Evolutionary conservation across 2,113 vertebrate species (phyloP).

Genomic region (Otus sunia): DNA sequence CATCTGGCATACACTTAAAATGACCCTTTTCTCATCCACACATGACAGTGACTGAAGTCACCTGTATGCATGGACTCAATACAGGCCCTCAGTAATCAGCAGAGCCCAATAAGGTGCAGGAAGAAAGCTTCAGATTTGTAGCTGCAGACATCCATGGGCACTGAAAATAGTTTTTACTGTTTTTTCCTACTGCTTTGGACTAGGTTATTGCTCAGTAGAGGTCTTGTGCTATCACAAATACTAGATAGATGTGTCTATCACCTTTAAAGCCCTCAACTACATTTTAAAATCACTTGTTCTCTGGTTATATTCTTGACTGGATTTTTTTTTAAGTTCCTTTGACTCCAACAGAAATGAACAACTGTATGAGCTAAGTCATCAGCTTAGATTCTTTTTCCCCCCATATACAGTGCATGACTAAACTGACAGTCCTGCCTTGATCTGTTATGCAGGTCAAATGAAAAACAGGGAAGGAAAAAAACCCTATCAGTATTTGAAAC

Average conservation of each 20-base stretch:
- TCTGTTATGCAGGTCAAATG: slow-evolving; percentile 2
- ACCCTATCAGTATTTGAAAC: not conserved
- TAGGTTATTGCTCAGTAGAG: not conserved
- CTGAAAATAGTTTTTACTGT: not conserved
- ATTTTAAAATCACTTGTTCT: not conserved
- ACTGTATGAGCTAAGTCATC: not conserved
- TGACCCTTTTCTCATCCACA: not conserved
- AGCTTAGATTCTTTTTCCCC: not conserved
- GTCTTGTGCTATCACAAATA: not conserved
- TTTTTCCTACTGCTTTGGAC: not conserved
- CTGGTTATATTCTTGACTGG: not conserved
- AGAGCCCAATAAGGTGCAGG: not conserved
- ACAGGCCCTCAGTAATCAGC: fast-evolving
- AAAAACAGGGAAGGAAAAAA: not conserved
- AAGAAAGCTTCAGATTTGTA: not conserved
- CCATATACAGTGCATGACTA: not conserved
- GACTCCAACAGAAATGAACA: not conserved
- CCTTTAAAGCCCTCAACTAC: not conserved
- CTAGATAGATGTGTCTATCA: not conserved
- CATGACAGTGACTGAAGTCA: not conserved
- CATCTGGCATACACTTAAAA: not conserved
- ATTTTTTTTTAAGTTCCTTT: not conserved
- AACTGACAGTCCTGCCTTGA: not conserved
- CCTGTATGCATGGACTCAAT: not conserved
- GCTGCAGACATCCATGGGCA: not conserved